Evolutionary conservation across 2,888 invertebrate genomes (phyloP).

Genomic region (Monochamus alternatus): DNA sequence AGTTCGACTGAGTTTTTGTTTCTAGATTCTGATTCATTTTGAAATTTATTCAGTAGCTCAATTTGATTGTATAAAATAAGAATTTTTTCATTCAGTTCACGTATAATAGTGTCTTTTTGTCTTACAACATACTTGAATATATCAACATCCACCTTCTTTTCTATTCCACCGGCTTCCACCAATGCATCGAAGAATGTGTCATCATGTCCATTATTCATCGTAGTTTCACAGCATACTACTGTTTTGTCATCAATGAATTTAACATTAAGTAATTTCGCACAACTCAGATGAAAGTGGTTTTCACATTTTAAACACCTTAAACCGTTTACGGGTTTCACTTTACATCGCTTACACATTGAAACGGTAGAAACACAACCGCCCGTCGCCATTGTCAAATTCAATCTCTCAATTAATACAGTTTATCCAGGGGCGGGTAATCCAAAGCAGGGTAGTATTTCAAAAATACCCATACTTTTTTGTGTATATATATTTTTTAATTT

Average conservation of each 20-base stretch:
- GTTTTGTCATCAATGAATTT: conserved; percentile 7
- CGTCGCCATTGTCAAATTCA: background rate
- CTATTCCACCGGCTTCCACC: background rate
- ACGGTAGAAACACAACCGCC: background rate
- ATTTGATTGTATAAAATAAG: background rate
- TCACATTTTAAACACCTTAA: conserved; percentile 1
- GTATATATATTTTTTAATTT: no score
- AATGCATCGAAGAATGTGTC: background rate
- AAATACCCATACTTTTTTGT: no score
- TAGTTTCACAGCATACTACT: conserved; percentile 1
- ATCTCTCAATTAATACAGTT: no score
- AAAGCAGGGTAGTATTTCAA: no score
- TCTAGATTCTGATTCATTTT: no score
- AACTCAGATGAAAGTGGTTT: background rate
- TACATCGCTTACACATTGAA: conserved; percentile 1
- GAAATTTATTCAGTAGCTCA: no score
- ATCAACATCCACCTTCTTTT: background rate
- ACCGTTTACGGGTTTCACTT: background rate
- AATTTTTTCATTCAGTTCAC: background rate
- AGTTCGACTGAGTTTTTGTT: no score
- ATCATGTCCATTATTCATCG: background rate
- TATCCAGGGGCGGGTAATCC: no score
- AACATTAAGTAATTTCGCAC: conserved; percentile 2
- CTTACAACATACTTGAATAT: background rate
- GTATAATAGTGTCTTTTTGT: conserved; percentile 2